Evolutionary conservation across 2,113 vertebrate genomes (phyloP), one percentile per base, ranked within the genome.

Genomic region (Aspiorhynchus laticeps): DNA sequence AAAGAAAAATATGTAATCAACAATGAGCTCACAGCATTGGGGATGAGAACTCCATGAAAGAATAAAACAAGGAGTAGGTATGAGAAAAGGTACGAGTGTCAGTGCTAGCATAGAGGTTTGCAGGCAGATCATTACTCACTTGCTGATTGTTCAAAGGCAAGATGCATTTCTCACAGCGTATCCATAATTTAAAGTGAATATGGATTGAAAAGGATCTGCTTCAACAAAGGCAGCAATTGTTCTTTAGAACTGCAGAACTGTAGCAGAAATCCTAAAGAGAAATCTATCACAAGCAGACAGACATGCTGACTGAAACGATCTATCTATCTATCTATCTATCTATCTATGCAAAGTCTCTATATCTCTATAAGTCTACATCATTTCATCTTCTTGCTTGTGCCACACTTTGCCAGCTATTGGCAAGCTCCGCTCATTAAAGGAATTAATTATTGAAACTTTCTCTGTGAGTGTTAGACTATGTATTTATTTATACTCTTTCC

Each of bases 181-280:
- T 24, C 17, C 51, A 33, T 26, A 53, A 81, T 86, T 80, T 67
- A 74, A 80, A 33, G 77, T 59, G 83, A 83, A 75, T 78, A 80
- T 85, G 69, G 53, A 88, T 80, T 51, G 36, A 56, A 67, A 89
- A 38, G 73, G 69, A 88, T 89, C 84, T 48, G 61, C 76, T 87
- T 61, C 26, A 41, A 77, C 71, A 86, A 85, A 80, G 63, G 69
- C 17, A 82, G 31, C 74, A 59, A 59, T 75, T 65, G 46, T 86
- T n/a, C 76, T 78, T 51, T 75, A 71, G 59, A 48, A 83, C n/a
- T 76, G 46, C 51, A 53, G 17, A 53, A 53, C 51, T 53, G 51
- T 51, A 76, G 33, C 28, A 63, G 74, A 31, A 78, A 6, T 77
- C 12, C 63, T 87, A 12, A 11, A 56, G 67, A 38, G 9, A 63